Evolutionary conservation across 1,140 invertebrate species (phyloP).

Genomic region (Anoplophora glabripennis): DNA sequence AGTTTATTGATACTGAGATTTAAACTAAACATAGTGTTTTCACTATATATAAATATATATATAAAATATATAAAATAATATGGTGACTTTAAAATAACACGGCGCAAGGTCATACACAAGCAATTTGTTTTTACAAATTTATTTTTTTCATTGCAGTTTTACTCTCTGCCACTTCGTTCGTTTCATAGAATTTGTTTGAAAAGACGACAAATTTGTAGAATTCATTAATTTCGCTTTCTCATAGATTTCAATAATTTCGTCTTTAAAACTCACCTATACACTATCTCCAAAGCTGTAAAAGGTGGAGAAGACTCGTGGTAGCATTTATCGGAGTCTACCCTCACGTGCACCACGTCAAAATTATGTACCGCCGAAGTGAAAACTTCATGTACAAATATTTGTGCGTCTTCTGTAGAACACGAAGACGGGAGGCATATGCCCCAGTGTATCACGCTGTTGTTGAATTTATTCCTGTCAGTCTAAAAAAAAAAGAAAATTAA

Average conservation of each 20-base stretch:
- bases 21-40: no score
- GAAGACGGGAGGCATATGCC: conserved; percentile 61
- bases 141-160: no score
- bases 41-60: no score
- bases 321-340: conserved; percentile 43
- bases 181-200: no score
- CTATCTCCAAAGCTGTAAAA: conserved; percentile 52
- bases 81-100: no score
- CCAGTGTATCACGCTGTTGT: conserved; percentile 57
- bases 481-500: conserved; percentile 16
- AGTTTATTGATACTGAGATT: no score
- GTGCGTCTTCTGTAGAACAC: conserved; percentile 55
- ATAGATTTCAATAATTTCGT: not conserved
- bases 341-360: conserved; percentile 13
- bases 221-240: conserved; percentile 10
- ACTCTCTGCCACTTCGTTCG: no score
- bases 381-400: conserved; percentile 53
- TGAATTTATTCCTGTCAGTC: conserved; percentile 15
- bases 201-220: no score
- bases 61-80: no score
- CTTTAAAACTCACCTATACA: conserved; percentile 55
- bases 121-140: no score
- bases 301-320: conserved; percentile 50
- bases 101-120: no score
- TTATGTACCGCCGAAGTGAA: conserved; percentile 36